phyloP scores from a whole-genome alignment of 2,888 invertebrate species.

The Hipparchia semele region DNA sequence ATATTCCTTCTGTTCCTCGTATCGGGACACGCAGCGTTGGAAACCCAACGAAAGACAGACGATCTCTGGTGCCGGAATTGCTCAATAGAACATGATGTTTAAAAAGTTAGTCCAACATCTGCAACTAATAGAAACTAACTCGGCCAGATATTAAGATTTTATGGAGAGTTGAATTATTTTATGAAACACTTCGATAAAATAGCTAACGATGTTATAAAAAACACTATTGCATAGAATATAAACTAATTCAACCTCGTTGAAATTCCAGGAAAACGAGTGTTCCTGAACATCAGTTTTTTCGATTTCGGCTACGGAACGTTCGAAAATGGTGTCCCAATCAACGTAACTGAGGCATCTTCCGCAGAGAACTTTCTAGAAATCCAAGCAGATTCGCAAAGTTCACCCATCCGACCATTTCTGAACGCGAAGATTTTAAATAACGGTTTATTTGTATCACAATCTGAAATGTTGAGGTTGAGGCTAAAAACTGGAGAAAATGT shows the following conservation, averaged over 20 bases:
- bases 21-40: too few relatives aligned
- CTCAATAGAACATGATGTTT: too few relatives aligned
- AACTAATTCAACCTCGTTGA: neutral
- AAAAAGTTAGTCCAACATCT: too few relatives aligned
- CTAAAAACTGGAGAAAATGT: slow-evolving; percentile 85
- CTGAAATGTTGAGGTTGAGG: slow-evolving; percentile 84
- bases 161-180: too few relatives aligned
- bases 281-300: slow-evolving; percentile 86
- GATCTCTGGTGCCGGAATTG: too few relatives aligned
- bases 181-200: too few relatives aligned
- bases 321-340: slow-evolving; percentile 66
- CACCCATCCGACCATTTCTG: slow-evolving; percentile 83
- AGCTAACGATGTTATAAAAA: too few relatives aligned
- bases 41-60: too few relatives aligned
- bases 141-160: too few relatives aligned
- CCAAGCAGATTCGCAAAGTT: slow-evolving; percentile 81
- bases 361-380: slow-evolving; percentile 79
- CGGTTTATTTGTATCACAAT: slow-evolving; percentile 86
- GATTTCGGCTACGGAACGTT: slow-evolving; percentile 79
- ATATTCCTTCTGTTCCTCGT: neutral
- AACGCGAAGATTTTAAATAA: slow-evolving; percentile 83
- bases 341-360: slow-evolving; percentile 56
- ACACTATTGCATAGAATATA: neutral
- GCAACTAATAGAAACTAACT: too few relatives aligned
- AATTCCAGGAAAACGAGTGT: slow-evolving; percentile 84